Base-by-base conservation (phyloP, 2,888 invertebrate genomes). In the Pseudoips prasinana region DNA sequence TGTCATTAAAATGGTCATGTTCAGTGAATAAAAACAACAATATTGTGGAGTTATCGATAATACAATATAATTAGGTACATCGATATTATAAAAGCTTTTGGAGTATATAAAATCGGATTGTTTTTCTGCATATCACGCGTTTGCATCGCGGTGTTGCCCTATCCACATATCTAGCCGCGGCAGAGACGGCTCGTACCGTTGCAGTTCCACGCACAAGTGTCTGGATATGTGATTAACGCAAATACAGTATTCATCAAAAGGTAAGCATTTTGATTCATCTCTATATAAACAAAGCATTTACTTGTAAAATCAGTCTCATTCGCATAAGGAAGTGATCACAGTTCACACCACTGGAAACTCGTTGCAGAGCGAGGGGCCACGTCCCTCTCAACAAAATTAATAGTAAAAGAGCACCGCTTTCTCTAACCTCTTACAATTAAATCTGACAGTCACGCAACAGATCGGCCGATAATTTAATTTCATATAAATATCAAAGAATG, bases 251-350 rank as follows among this genome's bases (percentile, higher is more conserved):
- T n/a, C 59, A 38, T 58, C 53, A 53, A 60, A 56, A 67, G 53
- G 67, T 68, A 73, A 74, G 72, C 73, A 63, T 71, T 65, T 58
- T 54, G 64, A 77, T 73, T 78, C 72, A 69, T 68, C 62, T 66
- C 64, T 77, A 64, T 77, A 77, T 70, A 75, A 77, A 78, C 75
- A 77, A 83, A 85, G 76, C 79, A 72, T 73, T 83, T 80, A 79
- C 72, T 78, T 81, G 77, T 84, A 84, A 88, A 88, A 86, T 88
- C 87, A 88, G 87, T 88, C 87, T 88, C 87, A 86, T 87, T 85
- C 85, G 81, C 87, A 87, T 87, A 87, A 88, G 87, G 87, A 87
- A 86, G 84, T 85, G 83, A 84, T 87, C 86, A 87, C 87, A 87
- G 86, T 85, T 84, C 78, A 75, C 81, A 78, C n/a, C 84, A 86